Evolutionary conservation across 2,113 vertebrate species (phyloP), one percentile per base, ranked within the genome.

Genomic region (Tragelaphus scriptus): DNA sequence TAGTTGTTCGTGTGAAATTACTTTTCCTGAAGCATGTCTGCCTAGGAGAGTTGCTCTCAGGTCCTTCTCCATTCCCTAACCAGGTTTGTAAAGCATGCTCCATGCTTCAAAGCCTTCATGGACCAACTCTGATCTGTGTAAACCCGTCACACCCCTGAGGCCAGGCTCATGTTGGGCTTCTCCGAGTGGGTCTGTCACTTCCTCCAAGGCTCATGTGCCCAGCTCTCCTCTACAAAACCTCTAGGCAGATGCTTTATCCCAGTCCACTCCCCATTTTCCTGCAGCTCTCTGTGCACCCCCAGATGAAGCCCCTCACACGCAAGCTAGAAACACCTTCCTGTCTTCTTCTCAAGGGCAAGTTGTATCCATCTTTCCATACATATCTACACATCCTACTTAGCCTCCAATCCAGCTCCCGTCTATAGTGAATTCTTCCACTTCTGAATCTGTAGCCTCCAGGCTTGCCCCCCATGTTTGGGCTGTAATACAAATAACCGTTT

Each of bases 231-330:
- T 3, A 0, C 10, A 36, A 63, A 56, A 51, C 49, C 28, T 96
- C 63, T 11, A 1, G 36, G 53, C 23, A 82, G 40, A n/a, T 10
- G 17, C 0, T 30, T 19, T n/a, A 44, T 63, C 82, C 47, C 17
- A 21, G 36, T 36, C 5, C 21, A 36, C 47, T 79, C 30, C 17
- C 2, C 7, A 5, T 51, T 53, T 58, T 12, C 32, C 28, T 17
- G 2, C 3, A 13, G 71, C 19, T 5, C 3, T 10, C 1, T 7
- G 1, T 23, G n/a, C 19, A 26, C 12, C 4, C n/a, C 21, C 9
- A 15, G 32, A 9, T 10, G 58, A 79, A 55, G 15, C 59, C 36
- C 15, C 15, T 96, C 86, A 51, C 21, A 17, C 9, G 51, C 47
- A 55, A 28, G 36, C 12, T 82, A 21, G 28, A 85, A 63, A 5